phyloP scores from a whole-genome alignment of 2,888 invertebrate species.

The Leptopilina myrica region DNA sequence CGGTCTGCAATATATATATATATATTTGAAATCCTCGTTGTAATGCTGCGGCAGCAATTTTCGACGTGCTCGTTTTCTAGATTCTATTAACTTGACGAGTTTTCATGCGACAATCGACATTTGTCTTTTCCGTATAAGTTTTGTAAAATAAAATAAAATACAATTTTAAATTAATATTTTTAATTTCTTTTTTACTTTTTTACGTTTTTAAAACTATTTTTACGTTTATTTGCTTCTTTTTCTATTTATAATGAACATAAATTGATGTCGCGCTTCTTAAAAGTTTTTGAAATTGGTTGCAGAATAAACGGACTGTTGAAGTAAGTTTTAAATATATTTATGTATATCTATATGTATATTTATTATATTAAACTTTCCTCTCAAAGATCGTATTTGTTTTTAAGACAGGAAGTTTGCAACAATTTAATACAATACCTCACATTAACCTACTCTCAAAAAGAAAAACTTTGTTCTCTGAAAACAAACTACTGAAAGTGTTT shows the following conservation, averaged over 20 bases:
- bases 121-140: neutral
- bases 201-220: no score
- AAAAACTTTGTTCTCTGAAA: constrained; percentile 8
- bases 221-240: no score
- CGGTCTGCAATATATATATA: neutral
- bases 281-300: neutral
- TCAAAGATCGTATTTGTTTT: constrained; percentile 28
- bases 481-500: constrained; percentile 19
- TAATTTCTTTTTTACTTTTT: neutral
- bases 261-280: neutral
- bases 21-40: neutral
- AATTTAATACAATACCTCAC: constrained; percentile 11
- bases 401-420: neutral
- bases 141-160: neutral
- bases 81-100: constrained; percentile 1
- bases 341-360: neutral
- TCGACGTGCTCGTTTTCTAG: constrained; percentile 7
- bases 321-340: neutral
- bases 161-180: neutral
- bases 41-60: constrained; percentile 11
- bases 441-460: constrained; percentile 28
- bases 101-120: constrained; percentile 1
- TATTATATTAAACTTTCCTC: constrained; percentile 4
- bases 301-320: neutral
- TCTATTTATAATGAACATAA: neutral